Evolutionary conservation across 2,113 vertebrate species (phyloP), one percentile per base, ranked within the genome.

Genomic region (Microtus richardsoni): DNA sequence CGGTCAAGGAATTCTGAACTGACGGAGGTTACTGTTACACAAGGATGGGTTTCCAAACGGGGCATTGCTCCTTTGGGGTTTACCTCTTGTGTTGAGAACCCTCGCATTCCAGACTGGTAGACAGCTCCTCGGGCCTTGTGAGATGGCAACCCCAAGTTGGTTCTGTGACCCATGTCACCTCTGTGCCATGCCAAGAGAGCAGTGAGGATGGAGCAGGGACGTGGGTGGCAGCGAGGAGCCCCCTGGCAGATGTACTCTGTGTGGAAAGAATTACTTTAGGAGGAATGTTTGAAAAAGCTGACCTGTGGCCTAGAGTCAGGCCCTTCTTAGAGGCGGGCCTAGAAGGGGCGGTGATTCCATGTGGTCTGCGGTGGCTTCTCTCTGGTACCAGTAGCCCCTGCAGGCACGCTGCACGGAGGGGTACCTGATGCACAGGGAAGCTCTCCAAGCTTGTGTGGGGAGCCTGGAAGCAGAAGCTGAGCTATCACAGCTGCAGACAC

Each of bases 241-340:
- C 74, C 87, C 62, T 47, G 73, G 52, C 14, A 54, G 21, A 41
- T 21, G 11, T 33, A 41, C 71, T 92, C 21, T 44, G 12, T 52
- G 64, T 89, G 64, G 54, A n/a, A 22, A 94, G 8, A 21, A 12
- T 26, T 83, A 71, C 52, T 88, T 93, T 71, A 93, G 70, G 39
- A 87, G 60, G 58, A 95, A n/a, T 22, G 8, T 39, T 33, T 86
- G 41, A 10, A 64, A 75, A 91, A 85, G 36, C 26, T n/a, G 89
- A 58, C 26, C 1, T 4, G 36, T 88, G 13, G 44, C 44, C 16
- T 80, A 54, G 60, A 62, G 36, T 26, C 10, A 82, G 73, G 44
- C 22, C 17, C 3, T 62, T 41, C 24, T 49, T 60, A 94, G 66
- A 73, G 70, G 60, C 80, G 60, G 88, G n/a, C 68, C 44, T 30